Base-by-base conservation (phyloP, 2,888 invertebrate species). In the Tenthredo mesomela region DNA sequence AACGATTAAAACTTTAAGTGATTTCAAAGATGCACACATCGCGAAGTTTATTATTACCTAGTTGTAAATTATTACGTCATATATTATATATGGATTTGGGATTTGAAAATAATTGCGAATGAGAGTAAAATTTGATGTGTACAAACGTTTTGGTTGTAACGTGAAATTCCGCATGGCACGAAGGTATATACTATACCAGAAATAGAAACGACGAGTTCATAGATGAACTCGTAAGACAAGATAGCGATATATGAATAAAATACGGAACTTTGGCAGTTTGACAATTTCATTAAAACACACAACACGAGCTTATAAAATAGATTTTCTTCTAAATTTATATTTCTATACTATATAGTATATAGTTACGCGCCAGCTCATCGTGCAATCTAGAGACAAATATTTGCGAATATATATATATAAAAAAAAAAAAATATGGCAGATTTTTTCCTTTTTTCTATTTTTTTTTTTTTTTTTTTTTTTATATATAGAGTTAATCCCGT, bases 191-290 rank as follows among this genome's bases (percentile, higher is more conserved):
- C n/a, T n/a, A n/a, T 37, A 40, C 18, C 70, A 40, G 70, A n/a
- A 71, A 47, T 75, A 43, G 47, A 75, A 71, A 9, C 70, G 18
- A 9, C 70, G 18, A 71, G 37, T n/a, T 37, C n/a, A 37, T 25
- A 40, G 40, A 37, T 71, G n/a, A n/a, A 71, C n/a, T 71, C n/a
- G 70, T 75, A 25, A 47, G 47, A 47, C 47, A 25, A 29, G 75
- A 33, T 25, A 40, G 15, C 15, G 47, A 10, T 75, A 47, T 47
- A 47, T 43, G 21, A 43, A 43, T 47, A n/a, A 47, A 75, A 75
- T 47, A 9, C 47, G 75, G 29, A 75, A 47, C n/a, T 43, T 75
- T 75, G 75, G 75, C 75, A 75, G n/a, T 43, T 47, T 47, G 75
- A 75, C 75, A 75, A 75, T 29, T 75, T 21, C 43, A 75, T 15